Evolutionary conservation across 2,888 invertebrate species (phyloP).

Genomic region (Acanthoscelides obtectus): DNA sequence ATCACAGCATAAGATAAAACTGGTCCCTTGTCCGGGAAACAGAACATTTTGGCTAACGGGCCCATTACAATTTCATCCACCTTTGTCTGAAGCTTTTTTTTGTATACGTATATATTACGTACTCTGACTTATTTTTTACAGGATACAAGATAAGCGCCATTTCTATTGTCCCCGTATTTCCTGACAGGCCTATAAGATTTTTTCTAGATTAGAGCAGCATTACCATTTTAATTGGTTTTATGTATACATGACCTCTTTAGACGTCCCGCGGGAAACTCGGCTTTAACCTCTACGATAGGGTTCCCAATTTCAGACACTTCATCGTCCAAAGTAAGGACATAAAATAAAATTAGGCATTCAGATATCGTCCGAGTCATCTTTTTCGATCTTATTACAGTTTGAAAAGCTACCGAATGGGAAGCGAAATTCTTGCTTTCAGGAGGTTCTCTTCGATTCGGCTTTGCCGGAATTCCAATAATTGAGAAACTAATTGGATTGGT

Average conservation of each 20-base stretch:
- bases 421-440: background rate
- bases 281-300: background rate
- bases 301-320: background rate
- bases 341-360: background rate
- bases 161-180: background rate
- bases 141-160: background rate
- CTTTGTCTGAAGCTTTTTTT: background rate
- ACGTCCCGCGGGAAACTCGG: background rate
- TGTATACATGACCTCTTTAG: background rate
- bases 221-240: background rate
- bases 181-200: background rate
- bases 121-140: background rate
- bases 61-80: too few relatives aligned
- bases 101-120: background rate
- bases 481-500: background rate
- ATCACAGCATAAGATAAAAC: too few relatives aligned
- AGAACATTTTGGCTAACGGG: too few relatives aligned
- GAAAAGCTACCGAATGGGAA: background rate
- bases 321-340: background rate
- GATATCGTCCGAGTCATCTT: background rate
- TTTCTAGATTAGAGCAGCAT: background rate
- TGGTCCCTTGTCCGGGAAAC: too few relatives aligned
- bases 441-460: background rate
- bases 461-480: background rate
- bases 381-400: background rate